Conservation (phyloP, 2,797 vertebrate species). For the Intellagama lesueurii region DNA sequence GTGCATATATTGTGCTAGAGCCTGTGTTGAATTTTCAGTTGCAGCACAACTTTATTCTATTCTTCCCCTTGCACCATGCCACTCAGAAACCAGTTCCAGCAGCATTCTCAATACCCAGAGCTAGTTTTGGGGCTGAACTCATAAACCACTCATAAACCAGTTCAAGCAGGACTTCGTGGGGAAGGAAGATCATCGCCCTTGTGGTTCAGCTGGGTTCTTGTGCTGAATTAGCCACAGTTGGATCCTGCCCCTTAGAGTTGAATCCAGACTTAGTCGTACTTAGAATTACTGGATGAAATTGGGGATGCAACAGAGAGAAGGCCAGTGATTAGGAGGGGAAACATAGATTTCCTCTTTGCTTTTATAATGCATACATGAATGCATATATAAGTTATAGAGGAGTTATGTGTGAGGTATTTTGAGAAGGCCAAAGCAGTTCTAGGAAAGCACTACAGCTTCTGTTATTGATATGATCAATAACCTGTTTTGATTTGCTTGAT, state of each 20-base stretch:
- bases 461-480: background rate
- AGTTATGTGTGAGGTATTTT: no score
- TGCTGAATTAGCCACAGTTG: background rate
- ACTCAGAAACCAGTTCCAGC: background rate
- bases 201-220: background rate
- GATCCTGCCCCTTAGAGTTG: background rate
- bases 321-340: background rate
- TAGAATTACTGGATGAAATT: background rate
- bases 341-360: background rate
- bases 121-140: no score
- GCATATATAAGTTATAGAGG: no score
- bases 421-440: background rate
- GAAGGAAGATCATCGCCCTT: background rate
- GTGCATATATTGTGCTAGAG: background rate
- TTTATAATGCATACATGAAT: background rate
- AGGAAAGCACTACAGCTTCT: background rate
- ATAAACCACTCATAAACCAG: no score
- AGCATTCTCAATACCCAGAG: no score
- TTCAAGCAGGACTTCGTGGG: no score
- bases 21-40: background rate
- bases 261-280: background rate
- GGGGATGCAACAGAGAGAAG: background rate
- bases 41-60: background rate
- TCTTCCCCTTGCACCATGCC: background rate
- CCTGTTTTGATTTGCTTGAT: background rate